These are phyloP conservation scores for Drosophila setifemur DNA, from an alignment of 1,140 invertebrate genomes.

Conservation along the genomic window DNA sequence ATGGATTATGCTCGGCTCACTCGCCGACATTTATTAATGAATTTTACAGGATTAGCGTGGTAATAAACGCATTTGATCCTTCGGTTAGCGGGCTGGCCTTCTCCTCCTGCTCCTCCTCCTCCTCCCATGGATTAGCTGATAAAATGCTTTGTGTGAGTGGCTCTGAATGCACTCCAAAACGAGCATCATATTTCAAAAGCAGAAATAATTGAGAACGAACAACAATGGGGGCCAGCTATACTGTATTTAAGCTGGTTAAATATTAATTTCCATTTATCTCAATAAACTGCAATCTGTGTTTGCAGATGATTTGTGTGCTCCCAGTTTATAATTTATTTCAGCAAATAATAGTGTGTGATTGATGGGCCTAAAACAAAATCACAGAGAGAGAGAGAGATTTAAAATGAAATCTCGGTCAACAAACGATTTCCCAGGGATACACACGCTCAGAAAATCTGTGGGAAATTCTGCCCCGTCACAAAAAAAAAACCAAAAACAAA, in stretches of 20 bases:
- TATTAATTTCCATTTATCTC: slow-evolving; percentile 37
- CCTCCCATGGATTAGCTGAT: slow-evolving; percentile 54
- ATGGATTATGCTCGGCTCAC: slow-evolving; percentile 64
- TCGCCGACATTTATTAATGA: slow-evolving; percentile 76
- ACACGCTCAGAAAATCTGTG: background rate
- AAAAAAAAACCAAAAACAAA: background rate
- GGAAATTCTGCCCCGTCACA: slow-evolving; percentile 32
- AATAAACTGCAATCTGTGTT: slow-evolving; percentile 8
- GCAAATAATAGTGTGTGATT: slow-evolving; percentile 45
- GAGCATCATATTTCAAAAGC: no score
- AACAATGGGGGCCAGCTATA: background rate
- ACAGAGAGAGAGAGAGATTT: background rate
- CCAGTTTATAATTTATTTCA: slow-evolving; percentile 38
- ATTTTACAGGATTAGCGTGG: slow-evolving; percentile 64
- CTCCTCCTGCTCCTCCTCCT: no score
- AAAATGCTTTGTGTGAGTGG: slow-evolving; percentile 18
- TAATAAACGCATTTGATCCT: slow-evolving; percentile 65
- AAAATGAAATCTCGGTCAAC: slow-evolving; percentile 10
- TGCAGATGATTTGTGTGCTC: slow-evolving; percentile 1
- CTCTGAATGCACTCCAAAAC: slow-evolving; percentile 3
- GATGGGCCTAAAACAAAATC: slow-evolving; percentile 21
- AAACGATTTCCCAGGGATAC: slow-evolving; percentile 12
- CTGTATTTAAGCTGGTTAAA: background rate
- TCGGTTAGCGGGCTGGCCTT: slow-evolving; percentile 12
- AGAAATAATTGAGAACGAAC: background rate